Evolutionary conservation across 2,888 invertebrate species (phyloP).

Genomic region (Ephialtes manifestator): DNA sequence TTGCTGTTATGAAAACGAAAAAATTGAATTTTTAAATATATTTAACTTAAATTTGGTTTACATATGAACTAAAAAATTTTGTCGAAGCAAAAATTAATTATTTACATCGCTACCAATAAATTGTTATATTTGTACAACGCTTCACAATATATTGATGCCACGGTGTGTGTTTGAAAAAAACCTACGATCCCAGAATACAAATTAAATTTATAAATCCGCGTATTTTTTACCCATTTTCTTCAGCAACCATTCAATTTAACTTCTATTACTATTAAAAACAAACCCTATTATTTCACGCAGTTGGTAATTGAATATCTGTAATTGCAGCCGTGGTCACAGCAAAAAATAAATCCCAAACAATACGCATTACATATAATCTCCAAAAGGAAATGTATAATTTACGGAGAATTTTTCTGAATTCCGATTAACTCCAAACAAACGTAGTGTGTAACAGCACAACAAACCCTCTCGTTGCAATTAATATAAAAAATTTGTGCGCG

Average conservation of each 20-base stretch:
- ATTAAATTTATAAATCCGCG: too few species aligned
- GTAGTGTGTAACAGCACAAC: background rate
- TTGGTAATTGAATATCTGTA: background rate
- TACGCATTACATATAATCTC: background rate
- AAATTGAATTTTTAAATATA: too few species aligned
- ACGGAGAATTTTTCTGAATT: background rate
- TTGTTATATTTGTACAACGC: too few species aligned
- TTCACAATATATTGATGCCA: too few species aligned
- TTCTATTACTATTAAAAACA: background rate
- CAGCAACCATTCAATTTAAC: background rate
- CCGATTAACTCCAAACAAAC: conserved; percentile 1
- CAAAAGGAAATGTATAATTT: conserved; percentile 2
- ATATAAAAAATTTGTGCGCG: background rate
- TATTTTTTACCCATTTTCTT: background rate
- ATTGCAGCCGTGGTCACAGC: background rate
- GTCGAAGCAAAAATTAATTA: too few species aligned
- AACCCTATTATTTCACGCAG: background rate
- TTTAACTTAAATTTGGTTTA: too few species aligned
- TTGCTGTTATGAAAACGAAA: too few species aligned
- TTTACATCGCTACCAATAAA: too few species aligned
- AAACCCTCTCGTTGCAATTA: background rate
- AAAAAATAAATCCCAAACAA: background rate
- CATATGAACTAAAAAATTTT: too few species aligned
- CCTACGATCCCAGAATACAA: too few species aligned
- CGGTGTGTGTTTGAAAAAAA: too few species aligned